phyloP scores from a whole-genome alignment of 2,888 invertebrate genomes.

The Celastrina argiolus region DNA sequence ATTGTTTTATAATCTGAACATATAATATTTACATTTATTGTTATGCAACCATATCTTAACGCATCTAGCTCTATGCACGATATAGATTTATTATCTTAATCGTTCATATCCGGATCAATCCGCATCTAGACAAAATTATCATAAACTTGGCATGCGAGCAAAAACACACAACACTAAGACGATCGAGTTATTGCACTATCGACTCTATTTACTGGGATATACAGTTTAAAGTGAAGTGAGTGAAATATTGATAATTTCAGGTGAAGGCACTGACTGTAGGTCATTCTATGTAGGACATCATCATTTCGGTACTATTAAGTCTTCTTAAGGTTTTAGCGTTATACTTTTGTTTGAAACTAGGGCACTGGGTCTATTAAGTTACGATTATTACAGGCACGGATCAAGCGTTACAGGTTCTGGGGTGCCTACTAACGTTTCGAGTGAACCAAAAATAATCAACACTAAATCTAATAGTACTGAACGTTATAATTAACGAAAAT shows the following conservation, averaged over 20 bases:
- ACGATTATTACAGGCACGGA: too few species aligned
- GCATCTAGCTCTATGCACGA: not conserved
- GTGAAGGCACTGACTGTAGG: conserved; percentile 11
- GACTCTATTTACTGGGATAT: not conserved
- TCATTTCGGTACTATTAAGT: conserved; percentile 1
- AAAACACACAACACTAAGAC: not conserved
- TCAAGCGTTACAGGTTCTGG: too few species aligned
- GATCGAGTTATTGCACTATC: not conserved
- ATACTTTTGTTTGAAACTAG: too few species aligned
- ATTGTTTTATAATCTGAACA: too few species aligned
- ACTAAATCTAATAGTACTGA: too few species aligned
- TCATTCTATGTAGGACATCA: not conserved
- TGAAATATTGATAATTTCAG: conserved; percentile 11
- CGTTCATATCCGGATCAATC: not conserved
- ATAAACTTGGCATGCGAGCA: conserved; percentile 7
- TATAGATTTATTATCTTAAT: not conserved
- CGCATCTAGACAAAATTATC: not conserved
- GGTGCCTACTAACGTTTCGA: too few species aligned
- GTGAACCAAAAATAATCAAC: too few species aligned
- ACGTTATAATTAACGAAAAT: too few species aligned
- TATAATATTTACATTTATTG: not conserved
- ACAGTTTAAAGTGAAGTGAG: not conserved
- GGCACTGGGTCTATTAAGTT: too few species aligned
- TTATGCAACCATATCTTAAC: not conserved
- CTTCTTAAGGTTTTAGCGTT: conserved; percentile 5